Percentiles rank a stretch among this genome's conserved stretches.
Conservation (phyloP, 1,140 invertebrate species). For the Meloidogyne hapla region DNA sequence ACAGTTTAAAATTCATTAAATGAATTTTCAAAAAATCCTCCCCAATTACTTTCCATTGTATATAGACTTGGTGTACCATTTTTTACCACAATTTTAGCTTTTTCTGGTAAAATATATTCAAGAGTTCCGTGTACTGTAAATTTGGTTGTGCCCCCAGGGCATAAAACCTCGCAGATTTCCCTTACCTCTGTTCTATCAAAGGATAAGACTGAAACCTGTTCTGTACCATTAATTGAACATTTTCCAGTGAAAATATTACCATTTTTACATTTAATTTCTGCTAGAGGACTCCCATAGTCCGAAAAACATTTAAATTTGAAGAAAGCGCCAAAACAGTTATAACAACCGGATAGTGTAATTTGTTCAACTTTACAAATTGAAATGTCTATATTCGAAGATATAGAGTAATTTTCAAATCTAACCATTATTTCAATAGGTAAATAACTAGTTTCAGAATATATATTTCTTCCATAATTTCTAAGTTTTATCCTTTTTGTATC, state of each 20-base stretch:
- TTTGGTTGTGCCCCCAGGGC: background rate
- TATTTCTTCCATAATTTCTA: background rate
- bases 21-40: no score
- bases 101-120: no score
- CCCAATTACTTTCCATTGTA: no score
- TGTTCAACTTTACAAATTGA: background rate
- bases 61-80: no score
- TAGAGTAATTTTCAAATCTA: background rate
- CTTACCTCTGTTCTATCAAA: background rate
- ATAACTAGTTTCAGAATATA: background rate
- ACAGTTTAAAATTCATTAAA: no score
- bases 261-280: background rate
- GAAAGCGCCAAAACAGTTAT: background rate
- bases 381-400: background rate
- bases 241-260: background rate
- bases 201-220: background rate
- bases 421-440: background rate
- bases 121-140: background rate
- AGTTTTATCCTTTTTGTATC: background rate
- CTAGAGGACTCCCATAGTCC: background rate
- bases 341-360: background rate
- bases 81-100: no score
- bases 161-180: background rate
- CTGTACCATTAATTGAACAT: background rate
- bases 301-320: slow-evolving; percentile 6